Conservation (phyloP, 2,113 vertebrate genomes). For the Phylloscopus whistleri region DNA sequence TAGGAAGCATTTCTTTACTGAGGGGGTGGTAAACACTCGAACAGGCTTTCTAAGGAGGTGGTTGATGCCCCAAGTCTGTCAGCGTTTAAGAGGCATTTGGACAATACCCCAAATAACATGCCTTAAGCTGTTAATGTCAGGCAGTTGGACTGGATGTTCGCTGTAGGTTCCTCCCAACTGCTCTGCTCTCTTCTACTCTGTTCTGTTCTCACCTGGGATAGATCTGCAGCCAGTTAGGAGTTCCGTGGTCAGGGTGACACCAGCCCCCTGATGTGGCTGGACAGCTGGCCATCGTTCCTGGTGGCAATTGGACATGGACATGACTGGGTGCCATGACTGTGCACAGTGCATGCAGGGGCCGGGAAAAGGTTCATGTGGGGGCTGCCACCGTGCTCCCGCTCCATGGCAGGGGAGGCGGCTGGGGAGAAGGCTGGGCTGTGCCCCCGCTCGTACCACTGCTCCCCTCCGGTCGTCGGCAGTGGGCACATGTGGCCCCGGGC, state of each 20-base stretch:
- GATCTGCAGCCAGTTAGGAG: not conserved
- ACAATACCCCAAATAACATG: too few relatives aligned
- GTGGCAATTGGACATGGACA: rapidly evolving
- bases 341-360: rapidly evolving
- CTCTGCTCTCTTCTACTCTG: not conserved
- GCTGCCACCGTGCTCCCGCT: not conserved
- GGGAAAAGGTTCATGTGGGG: not conserved
- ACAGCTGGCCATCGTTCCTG: not conserved
- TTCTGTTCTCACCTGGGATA: not conserved
- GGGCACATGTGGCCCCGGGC: not conserved
- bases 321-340: not conserved
- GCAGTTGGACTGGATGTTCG: not conserved
- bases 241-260: not conserved
- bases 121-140: not conserved
- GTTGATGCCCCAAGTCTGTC: not conserved
- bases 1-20: not conserved
- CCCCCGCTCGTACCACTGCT: not conserved
- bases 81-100: not conserved
- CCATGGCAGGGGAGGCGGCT: rapidly evolving
- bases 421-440: not conserved
- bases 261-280: not conserved
- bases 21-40: not conserved
- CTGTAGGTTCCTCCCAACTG: not conserved
- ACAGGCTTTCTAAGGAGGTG: not conserved
- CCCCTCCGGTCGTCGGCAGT: not conserved